Base-by-base conservation (phyloP, 2,113 vertebrate genomes). In the Dasyprocta punctata region DNA sequence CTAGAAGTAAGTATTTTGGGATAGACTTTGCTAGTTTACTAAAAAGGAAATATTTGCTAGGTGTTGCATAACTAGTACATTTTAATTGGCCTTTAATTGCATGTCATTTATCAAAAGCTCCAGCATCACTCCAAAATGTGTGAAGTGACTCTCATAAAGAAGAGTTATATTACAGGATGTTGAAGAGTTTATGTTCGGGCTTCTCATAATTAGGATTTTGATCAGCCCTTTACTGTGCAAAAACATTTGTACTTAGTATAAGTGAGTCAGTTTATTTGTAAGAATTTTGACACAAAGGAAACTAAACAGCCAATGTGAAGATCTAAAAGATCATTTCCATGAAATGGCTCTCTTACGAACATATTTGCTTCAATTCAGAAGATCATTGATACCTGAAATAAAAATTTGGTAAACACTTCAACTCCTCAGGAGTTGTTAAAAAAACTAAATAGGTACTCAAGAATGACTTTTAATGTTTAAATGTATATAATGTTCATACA, bases 381-480 rank as follows among this genome's bases (percentile, higher is more conserved):
- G 26, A 92, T 86, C 1, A 14, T 78, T 44, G 44, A 89, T 49
- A 78, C 19, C 92, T 83, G 77, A 90, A 88, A 54, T 41, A 82
- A 71, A 89, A 71, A 52, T 58, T 73, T 90, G 13, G 65, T 89
- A 90, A 97, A 92, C 49, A 92, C 80, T 92, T 90, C 3, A 54
- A 20, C 11, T 75, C 41, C 73, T 56, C 82, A 87, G 5, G 82
- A 58, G 41, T 83, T 92, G 36, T 85, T 78, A 4, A 94, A 87
- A 85, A 3, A 96, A 36, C 1, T 2, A n/a, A 75, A 20, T n/a
- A 77, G 14, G 1, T 33, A 47, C n/a, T 92, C 65, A 80, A 86
- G 4, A 83, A 86, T 22, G 69, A 49, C 19, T 84, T 63, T n/a
- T n/a, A 60, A 81, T 60, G 17, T 44, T 80, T 63, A 10, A 92